Evolutionary conservation across 2,797 vertebrate species (phyloP), one percentile per base, ranked within the genome.

Genomic region (Pogoniulus pusillus): DNA sequence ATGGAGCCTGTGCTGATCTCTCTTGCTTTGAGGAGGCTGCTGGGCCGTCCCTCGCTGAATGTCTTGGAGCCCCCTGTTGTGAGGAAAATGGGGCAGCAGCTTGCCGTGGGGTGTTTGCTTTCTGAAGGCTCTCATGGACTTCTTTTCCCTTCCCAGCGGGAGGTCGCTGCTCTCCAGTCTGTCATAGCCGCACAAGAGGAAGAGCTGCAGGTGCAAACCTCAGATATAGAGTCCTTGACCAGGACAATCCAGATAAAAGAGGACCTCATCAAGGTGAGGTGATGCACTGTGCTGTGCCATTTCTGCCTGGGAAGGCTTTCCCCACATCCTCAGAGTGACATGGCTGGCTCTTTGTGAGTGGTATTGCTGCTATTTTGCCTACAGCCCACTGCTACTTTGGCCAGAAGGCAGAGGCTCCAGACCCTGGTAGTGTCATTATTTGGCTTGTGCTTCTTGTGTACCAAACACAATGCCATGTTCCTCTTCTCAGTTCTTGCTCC

Each of bases 191-290:
- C 96, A 0, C 97, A 98, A 57, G 97, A 97, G 53, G 96, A 98
- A 45, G 97, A 98, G 81, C 95, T 98, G 76, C 97, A 98, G 87
- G 96, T 97, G 89, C 98, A 98, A 94, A 96, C 97, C 5, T 96
- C 96, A 0, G 97, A 97, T 70, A 90, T 98, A 41, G 98, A 98
- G 82, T 95, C 97, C 41, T 96, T 98, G 85, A 98, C 91, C 91
- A 97, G 97, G 93, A 98, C 86, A n/a, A 96, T 98, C 58, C 97
- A 96, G 45, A 97, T 98, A 83, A 99, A 99, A 96, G 98, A 99
- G 71, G 98, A 98, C 57, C 91, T 98, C 76, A 98, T 99, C 95
- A 98, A 98, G 99, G 99, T 99, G 82, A 93, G 93, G 12, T 15
- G 20, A n/a, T 5, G 0, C 2, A 1, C 41, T 32, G 1, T 70